Conservation (phyloP, 1,140 invertebrate species). For the Dendroctonus ponderosae region DNA sequence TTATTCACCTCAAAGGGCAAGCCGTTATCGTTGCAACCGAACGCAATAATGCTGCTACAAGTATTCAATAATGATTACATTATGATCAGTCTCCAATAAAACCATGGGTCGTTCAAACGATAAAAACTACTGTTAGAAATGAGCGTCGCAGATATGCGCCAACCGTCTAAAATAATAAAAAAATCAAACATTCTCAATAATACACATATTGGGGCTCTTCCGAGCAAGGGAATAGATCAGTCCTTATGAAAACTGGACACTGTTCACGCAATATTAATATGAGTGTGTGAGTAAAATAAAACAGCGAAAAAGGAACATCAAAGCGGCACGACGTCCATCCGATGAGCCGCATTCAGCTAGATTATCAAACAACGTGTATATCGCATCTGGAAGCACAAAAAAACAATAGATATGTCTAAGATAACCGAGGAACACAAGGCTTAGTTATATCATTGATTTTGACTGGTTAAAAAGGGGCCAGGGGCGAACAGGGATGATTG, state of each 20-base stretch:
- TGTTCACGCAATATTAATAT: too few species aligned
- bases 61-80: constrained; percentile 9
- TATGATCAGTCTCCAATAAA: constrained; percentile 12
- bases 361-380: constrained; percentile 39
- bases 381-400: constrained; percentile 52
- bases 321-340: not conserved
- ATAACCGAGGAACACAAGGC: constrained; percentile 1
- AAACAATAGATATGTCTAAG: constrained; percentile 51
- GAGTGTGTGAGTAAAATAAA: not conserved
- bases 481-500: not conserved
- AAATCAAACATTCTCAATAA: constrained; percentile 10
- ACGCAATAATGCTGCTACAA: not conserved
- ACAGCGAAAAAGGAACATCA: not conserved
- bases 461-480: not conserved
- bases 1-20: not conserved
- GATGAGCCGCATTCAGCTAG: constrained; percentile 30
- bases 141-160: constrained; percentile 5
- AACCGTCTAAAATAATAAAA: constrained; percentile 22
- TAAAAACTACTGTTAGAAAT: constrained; percentile 5
- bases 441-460: constrained; percentile 5
- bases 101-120: not conserved
- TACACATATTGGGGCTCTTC: too few species aligned
- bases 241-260: too few species aligned
- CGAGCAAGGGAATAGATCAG: too few species aligned
- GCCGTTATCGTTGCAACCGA: not conserved